These are phyloP conservation scores for Malacoctenus gilli DNA, from an alignment of 2,797 vertebrate species.

Conservation along the genomic window DNA sequence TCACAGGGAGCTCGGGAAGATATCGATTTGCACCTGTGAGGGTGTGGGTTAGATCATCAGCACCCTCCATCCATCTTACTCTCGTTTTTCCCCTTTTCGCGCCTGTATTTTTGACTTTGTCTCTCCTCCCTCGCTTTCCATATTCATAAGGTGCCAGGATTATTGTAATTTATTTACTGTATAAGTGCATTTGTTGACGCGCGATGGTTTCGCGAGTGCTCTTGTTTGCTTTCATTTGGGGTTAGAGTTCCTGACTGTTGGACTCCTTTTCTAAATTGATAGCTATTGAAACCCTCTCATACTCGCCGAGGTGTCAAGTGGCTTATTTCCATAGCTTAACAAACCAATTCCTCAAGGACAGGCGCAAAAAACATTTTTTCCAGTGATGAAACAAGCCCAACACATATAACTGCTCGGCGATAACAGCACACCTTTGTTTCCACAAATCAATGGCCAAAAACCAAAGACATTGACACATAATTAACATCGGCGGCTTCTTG, in stretches of 20 bases:
- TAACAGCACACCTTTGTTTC: constrained; percentile 32
- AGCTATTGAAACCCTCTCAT: constrained; percentile 14
- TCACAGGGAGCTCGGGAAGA: constrained; percentile 47
- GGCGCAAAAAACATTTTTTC: not conserved
- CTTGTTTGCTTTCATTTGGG: constrained; percentile 10
- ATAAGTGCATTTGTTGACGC: constrained; percentile 24
- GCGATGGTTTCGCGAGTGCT: constrained; percentile 24
- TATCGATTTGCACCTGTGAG: constrained; percentile 68
- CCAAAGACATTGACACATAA: constrained; percentile 51
- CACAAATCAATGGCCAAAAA: constrained; percentile 48
- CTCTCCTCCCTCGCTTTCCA: constrained; percentile 21
- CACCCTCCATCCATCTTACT: constrained; percentile 54
- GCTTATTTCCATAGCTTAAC: constrained; percentile 18
- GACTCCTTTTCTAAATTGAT: constrained; percentile 57
- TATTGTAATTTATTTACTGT: constrained; percentile 54
- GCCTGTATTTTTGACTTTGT: constrained; percentile 25
- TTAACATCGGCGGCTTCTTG: constrained; percentile 58
- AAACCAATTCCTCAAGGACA: constrained; percentile 6
- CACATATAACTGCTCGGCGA: constrained; percentile 9
- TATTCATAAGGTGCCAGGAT: constrained; percentile 57
- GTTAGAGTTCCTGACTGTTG: constrained; percentile 20
- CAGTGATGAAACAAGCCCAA: not conserved
- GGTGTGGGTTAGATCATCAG: constrained; percentile 51
- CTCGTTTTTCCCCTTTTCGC: constrained; percentile 48
- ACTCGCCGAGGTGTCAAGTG: constrained; percentile 25